Conservation (phyloP, 2,888 invertebrate species). For the Lydus trimaculatus region DNA sequence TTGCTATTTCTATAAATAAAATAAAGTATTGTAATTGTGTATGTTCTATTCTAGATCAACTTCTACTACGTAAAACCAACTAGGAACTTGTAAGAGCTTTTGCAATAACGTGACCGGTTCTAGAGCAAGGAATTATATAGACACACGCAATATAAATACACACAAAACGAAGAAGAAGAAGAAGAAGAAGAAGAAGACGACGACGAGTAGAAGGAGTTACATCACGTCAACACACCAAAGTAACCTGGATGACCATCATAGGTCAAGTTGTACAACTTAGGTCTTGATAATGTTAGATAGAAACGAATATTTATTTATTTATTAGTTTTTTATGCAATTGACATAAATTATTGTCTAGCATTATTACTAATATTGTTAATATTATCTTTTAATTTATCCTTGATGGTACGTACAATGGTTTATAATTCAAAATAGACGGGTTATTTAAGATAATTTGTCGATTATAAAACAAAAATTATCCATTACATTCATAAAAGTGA, state of each 20-base stretch:
- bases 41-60: constrained; percentile 8
- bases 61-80: constrained; percentile 12
- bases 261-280: constrained; percentile 37
- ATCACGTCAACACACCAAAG: constrained; percentile 38
- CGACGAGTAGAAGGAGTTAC: constrained; percentile 33
- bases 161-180: constrained; percentile 19
- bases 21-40: not conserved
- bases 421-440: no score
- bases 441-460: not conserved
- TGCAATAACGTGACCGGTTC: constrained; percentile 30
- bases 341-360: not conserved
- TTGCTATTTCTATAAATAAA: not conserved
- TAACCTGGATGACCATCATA: constrained; percentile 43
- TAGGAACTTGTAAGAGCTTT: constrained; percentile 19
- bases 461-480: not conserved
- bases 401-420: no score
- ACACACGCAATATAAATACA: not conserved
- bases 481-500: constrained; percentile 5
- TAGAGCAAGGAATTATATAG: constrained; percentile 16
- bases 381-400: not conserved
- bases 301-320: not conserved
- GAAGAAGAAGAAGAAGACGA: constrained; percentile 20
- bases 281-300: constrained; percentile 1
- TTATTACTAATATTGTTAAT: not conserved
- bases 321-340: not conserved